A percentile compares a stretch with the other conserved stretches of the same genome.
Conservation (phyloP, 2,888 invertebrate genomes). For the Scaptomyza caliginosa region DNA sequence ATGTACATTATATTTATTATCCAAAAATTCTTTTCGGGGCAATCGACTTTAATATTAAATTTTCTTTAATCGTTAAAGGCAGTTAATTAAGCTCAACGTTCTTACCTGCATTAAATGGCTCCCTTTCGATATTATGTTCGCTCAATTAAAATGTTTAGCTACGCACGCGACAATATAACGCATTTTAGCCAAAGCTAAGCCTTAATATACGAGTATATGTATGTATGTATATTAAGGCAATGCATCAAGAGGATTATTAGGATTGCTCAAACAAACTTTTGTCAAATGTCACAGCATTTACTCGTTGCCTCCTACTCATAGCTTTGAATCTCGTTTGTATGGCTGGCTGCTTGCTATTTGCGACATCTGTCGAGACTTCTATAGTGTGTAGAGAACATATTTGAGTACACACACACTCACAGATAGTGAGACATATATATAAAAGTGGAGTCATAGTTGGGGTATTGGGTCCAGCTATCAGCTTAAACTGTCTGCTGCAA, state of each 20-base stretch:
- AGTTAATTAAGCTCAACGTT: constrained; percentile 18
- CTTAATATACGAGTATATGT: constrained; percentile 19
- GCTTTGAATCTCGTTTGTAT: not conserved
- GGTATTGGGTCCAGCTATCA: not conserved
- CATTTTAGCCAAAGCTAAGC: constrained; percentile 17
- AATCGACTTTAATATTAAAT: not conserved
- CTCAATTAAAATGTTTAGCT: constrained; percentile 57
- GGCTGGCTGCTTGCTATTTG: not conserved
- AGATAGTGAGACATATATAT: too few relatives aligned
- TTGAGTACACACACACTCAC: not conserved
- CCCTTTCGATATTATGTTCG: constrained; percentile 51
- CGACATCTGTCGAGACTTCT: constrained; percentile 3
- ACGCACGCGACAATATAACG: constrained; percentile 20
- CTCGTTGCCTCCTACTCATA: not conserved
- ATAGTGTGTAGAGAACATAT: not conserved
- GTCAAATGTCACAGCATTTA: constrained; percentile 9
- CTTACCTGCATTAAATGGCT: constrained; percentile 3
- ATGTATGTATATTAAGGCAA: constrained; percentile 17
- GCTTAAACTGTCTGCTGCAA: constrained; percentile 22
- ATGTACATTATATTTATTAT: constrained; percentile 70
- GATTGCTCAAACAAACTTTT: constrained; percentile 11
- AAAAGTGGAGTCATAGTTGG: not conserved
- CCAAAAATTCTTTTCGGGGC: constrained; percentile 21
- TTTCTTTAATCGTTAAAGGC: not conserved
- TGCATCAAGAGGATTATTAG: constrained; percentile 10